These are phyloP conservation scores for Apoda limacodes DNA, from an alignment of 2,888 invertebrate genomes.

Conservation along the genomic window DNA sequence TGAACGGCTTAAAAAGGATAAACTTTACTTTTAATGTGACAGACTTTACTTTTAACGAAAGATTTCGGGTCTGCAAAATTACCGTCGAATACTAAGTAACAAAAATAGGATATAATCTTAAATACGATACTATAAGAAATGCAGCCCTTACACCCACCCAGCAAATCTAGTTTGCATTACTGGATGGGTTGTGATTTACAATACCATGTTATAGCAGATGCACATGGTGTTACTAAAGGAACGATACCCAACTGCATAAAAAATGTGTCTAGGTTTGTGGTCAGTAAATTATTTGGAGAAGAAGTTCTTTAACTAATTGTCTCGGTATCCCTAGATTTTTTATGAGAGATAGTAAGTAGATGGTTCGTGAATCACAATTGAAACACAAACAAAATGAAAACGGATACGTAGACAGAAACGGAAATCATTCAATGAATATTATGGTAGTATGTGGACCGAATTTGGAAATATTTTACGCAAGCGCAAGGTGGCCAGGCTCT, in stretches of 20 bases:
- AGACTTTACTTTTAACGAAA: too few relatives aligned
- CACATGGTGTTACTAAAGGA: too few relatives aligned
- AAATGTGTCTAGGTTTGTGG: conserved; percentile 4
- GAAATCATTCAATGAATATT: conserved; percentile 12
- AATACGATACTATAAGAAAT: too few relatives aligned
- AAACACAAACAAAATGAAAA: conserved; percentile 11
- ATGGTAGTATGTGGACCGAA: conserved; percentile 11
- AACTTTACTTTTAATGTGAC: too few relatives aligned
- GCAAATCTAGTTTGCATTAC: too few relatives aligned
- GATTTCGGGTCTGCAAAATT: too few relatives aligned
- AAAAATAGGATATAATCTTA: too few relatives aligned
- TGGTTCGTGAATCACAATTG: conserved; percentile 5
- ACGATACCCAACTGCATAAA: conserved; percentile 7
- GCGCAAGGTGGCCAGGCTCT: conserved; percentile 13
- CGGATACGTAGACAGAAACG: conserved; percentile 11
- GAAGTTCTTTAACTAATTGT: conserved; percentile 12
- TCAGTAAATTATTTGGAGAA: conserved; percentile 9
- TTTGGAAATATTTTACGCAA: conserved; percentile 10
- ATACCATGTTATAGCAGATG: too few relatives aligned
- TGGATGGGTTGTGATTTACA: too few relatives aligned
- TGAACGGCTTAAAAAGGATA: too few relatives aligned
- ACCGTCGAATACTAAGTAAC: too few relatives aligned
- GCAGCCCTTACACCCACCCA: too few relatives aligned
- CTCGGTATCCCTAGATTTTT: conserved; percentile 5
- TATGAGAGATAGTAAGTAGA: conserved; percentile 6